Evolutionary conservation across 35 echinoderm and acorn worm genomes (phyloP).

Genomic region (Apostichopus japonicus): DNA sequence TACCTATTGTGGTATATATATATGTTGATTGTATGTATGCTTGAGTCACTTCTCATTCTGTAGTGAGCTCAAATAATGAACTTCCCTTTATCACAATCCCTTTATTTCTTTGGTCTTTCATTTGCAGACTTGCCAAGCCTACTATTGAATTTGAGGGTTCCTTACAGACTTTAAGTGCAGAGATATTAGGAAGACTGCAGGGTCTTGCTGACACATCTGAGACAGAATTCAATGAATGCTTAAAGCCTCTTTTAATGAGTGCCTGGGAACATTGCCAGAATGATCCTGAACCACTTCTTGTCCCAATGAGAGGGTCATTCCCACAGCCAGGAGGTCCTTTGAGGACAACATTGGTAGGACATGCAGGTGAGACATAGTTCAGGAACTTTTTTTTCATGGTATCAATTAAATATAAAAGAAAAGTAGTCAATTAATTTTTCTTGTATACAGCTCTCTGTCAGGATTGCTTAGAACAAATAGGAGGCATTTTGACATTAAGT

Average conservation of each 20-base stretch:
- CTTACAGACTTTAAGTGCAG: conserved; percentile 55
- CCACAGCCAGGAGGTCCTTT: conserved; percentile 86
- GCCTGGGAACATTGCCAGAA: conserved; percentile 64
- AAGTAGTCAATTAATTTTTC: too few relatives aligned
- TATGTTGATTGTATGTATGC: background rate
- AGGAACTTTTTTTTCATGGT: background rate
- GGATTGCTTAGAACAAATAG: too few relatives aligned
- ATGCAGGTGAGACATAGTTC: conserved; percentile 54
- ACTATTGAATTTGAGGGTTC: conserved; percentile 85
- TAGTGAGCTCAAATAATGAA: too few relatives aligned
- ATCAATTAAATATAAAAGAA: too few relatives aligned
- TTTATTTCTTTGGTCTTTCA: background rate
- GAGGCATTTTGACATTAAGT: too few relatives aligned
- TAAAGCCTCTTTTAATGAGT: conserved; percentile 68
- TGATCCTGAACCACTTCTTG: conserved; percentile 42
- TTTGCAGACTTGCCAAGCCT: conserved; percentile 82
- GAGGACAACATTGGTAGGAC: conserved; percentile 85
- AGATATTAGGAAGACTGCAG: conserved; percentile 77
- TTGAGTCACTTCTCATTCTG: too few relatives aligned
- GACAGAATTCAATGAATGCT: conserved; percentile 37
- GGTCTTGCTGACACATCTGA: conserved; percentile 39
- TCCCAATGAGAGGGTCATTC: conserved; percentile 81
- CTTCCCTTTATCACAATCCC: too few relatives aligned
- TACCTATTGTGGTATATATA: background rate
- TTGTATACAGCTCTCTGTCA: too few relatives aligned